Conservation (phyloP, 2,888 invertebrate genomes). For the Philaethria dido region DNA sequence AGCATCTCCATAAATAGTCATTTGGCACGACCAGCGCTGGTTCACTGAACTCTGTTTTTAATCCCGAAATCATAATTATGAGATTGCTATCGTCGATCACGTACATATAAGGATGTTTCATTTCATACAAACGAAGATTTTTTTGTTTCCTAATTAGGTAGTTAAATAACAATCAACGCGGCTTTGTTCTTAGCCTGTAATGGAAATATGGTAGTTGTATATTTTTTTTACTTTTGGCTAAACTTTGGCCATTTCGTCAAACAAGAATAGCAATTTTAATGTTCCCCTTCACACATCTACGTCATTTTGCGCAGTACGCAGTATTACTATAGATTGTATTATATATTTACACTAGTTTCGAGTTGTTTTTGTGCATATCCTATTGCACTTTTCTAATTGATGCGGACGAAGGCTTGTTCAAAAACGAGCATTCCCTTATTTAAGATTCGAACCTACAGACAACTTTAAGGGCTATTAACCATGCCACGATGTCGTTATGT, state of each 20-base stretch:
- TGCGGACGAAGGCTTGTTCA: too few species aligned
- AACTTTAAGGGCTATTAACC: too few species aligned
- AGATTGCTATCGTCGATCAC: slow-evolving; percentile 64
- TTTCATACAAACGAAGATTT: slow-evolving; percentile 54
- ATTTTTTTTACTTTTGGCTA: slow-evolving; percentile 23
- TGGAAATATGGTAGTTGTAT: slow-evolving; percentile 27
- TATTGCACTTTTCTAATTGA: too few species aligned
- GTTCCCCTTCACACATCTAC: too few species aligned
- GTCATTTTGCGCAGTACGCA: too few species aligned
- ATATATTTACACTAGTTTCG: too few species aligned
- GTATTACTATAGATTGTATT: too few species aligned
- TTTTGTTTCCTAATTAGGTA: slow-evolving; percentile 62
- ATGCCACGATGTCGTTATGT: not conserved
- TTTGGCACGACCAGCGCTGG: slow-evolving; percentile 42
- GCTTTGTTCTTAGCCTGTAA: slow-evolving; percentile 45
- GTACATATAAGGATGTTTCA: slow-evolving; percentile 70
- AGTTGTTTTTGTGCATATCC: too few species aligned
- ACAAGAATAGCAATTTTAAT: not conserved
- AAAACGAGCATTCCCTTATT: too few species aligned
- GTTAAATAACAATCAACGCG: slow-evolving; percentile 53
- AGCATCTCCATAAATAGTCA: slow-evolving; percentile 38
- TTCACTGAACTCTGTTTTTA: slow-evolving; percentile 55
- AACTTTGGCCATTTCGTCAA: slow-evolving; percentile 14
- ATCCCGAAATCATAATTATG: slow-evolving; percentile 70
- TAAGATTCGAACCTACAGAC: not conserved